Conservation (phyloP, 2,888 invertebrate genomes). For the Oxyscelio sp. region DNA sequence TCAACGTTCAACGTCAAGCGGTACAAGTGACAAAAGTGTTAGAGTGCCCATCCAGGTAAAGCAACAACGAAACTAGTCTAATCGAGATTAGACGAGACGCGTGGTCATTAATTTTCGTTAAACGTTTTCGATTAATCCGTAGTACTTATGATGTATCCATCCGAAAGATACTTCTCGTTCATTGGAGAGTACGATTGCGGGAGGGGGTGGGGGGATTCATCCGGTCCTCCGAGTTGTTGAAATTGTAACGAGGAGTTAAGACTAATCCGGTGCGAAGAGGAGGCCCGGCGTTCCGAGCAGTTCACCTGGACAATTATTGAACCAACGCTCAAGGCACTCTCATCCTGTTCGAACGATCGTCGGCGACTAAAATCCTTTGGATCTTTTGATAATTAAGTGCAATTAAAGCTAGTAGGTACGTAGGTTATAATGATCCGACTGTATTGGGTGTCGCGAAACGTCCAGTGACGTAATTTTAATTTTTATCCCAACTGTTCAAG, state of each 20-base stretch:
- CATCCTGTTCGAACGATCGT: slow-evolving; percentile 46
- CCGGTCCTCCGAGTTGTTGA: slow-evolving; percentile 12
- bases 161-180: slow-evolving; percentile 45
- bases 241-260: slow-evolving; percentile 20
- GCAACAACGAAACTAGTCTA: slow-evolving; percentile 73
- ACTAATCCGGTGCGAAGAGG: slow-evolving; percentile 54
- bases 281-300: slow-evolving; percentile 33
- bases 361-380: slow-evolving; percentile 40
- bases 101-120: slow-evolving; percentile 36
- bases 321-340: slow-evolving; percentile 58
- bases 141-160: slow-evolving; percentile 73
- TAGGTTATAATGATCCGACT: slow-evolving; percentile 41
- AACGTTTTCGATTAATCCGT: slow-evolving; percentile 58
- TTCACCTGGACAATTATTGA: slow-evolving; percentile 29
- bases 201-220: slow-evolving; percentile 1
- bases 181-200: slow-evolving; percentile 8
- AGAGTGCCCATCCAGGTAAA: slow-evolving; percentile 62
- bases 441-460: slow-evolving; percentile 42
- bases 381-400: slow-evolving; percentile 72
- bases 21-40: background rate
- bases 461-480: too few species aligned
- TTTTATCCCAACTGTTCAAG: too few species aligned
- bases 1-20: background rate
- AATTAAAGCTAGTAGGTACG: slow-evolving; percentile 66
- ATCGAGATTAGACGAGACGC: slow-evolving; percentile 74